A percentile compares a stretch with the other conserved stretches of the same genome.
These are phyloP conservation scores for Drosophila carrolli DNA, from an alignment of 1,140 invertebrate genomes.

Conservation along the genomic window DNA sequence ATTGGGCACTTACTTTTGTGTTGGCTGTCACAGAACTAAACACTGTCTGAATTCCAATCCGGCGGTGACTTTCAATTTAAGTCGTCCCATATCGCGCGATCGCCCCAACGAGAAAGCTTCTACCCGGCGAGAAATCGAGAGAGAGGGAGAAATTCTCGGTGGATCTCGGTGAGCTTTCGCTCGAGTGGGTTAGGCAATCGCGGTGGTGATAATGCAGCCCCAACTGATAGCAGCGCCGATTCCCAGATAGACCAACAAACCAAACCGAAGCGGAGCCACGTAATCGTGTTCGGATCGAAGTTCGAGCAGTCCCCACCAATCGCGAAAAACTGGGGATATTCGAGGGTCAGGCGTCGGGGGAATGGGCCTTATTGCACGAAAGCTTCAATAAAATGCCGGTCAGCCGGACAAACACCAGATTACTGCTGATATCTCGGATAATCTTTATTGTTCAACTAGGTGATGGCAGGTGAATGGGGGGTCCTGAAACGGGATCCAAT, in stretches of 20 bases:
- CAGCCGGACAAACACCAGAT: constrained; percentile 21
- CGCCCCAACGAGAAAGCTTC: constrained; percentile 42
- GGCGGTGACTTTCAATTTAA: constrained; percentile 73
- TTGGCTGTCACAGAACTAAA: constrained; percentile 63
- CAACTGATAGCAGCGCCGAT: constrained; percentile 33
- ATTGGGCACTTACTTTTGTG: constrained; percentile 63
- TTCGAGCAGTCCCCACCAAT: constrained; percentile 29
- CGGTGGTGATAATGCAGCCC: constrained; percentile 27
- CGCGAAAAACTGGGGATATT: constrained; percentile 1
- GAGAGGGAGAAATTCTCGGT: constrained; percentile 15
- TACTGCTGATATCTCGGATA: constrained; percentile 31
- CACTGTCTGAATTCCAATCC: constrained; percentile 70
- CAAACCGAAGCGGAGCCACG: constrained; percentile 15
- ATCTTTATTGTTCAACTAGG: constrained; percentile 39
- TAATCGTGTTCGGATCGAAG: constrained; percentile 43
- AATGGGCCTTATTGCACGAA: constrained; percentile 16
- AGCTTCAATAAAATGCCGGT: constrained; percentile 47
- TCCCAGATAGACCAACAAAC: constrained; percentile 19
- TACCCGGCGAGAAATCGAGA: neutral
- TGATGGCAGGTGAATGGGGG: constrained; percentile 25
- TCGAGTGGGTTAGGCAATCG: constrained; percentile 39
- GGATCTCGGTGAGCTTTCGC: constrained; percentile 41
- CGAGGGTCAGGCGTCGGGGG: neutral
- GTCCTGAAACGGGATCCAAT: constrained; percentile 1
- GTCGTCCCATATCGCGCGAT: constrained; percentile 67